Base-by-base conservation (phyloP, 2,888 invertebrate species). In the Nineta flava region DNA sequence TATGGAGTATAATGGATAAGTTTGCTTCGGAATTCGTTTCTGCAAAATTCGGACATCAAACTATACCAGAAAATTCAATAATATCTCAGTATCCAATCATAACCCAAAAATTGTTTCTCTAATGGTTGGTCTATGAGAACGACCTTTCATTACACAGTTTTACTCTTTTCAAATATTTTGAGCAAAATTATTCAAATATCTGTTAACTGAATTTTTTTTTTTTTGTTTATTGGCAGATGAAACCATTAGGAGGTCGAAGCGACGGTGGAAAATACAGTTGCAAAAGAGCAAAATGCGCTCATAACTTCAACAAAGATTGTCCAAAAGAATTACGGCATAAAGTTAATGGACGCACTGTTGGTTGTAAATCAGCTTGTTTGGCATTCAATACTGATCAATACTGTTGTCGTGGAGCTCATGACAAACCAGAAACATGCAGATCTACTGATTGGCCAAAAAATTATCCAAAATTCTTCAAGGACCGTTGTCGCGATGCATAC, bases 401-500 rank as follows among this genome's bases (percentile, higher is more conserved):
- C 55, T 73, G 74, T 57, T 73, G 72, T 56, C 60, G 68, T 16
- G 67, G 67, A 2, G 59, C 59, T 0, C 64, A 67, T 52, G 59
- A 60, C 13, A 60, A 55, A 3, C 70, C 71, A 1, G 59, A 66
- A 42, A 68, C 65, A 5, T 73, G 73, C 57, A 60, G 62, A 35
- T 57, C 63, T 40, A 53, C 56, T 12, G 56, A 60, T 51, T 64
- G 66, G 67, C 59, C 64, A 1, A 53, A 57, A 35, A 55, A 67
- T 50, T 71, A 69, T 55, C 66, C 71, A 38, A 49, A 56, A 9
- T 63, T 62, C 48, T 71, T 73, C 60, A 73, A 73, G 55, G 52
- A 57, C 1, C 59, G 63, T 12, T 74, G 74, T 55, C 74, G 73
- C 2, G 66, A 68, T 50, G 73, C 73, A 9, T 73, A 73, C 61